Evolutionary conservation across 2,888 invertebrate species (phyloP).

Genomic region (Plebejus argus): DNA sequence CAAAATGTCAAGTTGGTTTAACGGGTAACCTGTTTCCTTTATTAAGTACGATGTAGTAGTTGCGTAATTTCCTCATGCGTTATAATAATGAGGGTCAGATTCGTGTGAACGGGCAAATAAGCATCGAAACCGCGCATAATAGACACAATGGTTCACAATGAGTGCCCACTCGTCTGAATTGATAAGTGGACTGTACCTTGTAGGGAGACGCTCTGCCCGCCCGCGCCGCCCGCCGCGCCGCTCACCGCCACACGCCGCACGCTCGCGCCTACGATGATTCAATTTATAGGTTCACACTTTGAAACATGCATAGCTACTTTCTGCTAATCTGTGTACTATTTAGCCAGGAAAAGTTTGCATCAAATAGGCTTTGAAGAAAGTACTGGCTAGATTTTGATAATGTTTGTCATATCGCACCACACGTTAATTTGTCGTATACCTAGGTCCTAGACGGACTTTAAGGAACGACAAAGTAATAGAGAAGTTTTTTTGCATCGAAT

Average conservation of each 20-base stretch:
- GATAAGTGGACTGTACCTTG: slow-evolving; percentile 75
- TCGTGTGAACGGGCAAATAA: slow-evolving; percentile 68
- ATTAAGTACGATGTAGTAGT: background rate
- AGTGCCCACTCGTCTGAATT: slow-evolving; percentile 78
- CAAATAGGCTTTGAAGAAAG: no score
- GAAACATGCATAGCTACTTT: background rate
- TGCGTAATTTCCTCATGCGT: slow-evolving; percentile 16
- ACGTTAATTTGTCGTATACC: no score
- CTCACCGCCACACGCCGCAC: slow-evolving; percentile 32
- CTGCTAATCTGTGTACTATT: no score
- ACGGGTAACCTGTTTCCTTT: background rate
- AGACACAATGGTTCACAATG: slow-evolving; percentile 74
- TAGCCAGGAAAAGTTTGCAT: no score
- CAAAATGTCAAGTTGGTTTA: background rate
- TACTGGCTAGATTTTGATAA: no score
- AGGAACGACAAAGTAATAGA: no score
- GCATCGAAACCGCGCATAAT: slow-evolving; percentile 71
- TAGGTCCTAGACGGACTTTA: no score
- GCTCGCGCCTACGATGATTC: slow-evolving; percentile 25
- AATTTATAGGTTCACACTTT: background rate
- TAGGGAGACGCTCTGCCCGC: slow-evolving; percentile 56
- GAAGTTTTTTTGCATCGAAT: no score
- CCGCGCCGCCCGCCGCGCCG: slow-evolving; percentile 47
- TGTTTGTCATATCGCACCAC: no score
- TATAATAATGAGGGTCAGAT: slow-evolving; percentile 36